Evolutionary conservation across 2,888 invertebrate genomes (phyloP), one percentile per base, ranked within the genome.

Genomic region (Thumatha senex): DNA sequence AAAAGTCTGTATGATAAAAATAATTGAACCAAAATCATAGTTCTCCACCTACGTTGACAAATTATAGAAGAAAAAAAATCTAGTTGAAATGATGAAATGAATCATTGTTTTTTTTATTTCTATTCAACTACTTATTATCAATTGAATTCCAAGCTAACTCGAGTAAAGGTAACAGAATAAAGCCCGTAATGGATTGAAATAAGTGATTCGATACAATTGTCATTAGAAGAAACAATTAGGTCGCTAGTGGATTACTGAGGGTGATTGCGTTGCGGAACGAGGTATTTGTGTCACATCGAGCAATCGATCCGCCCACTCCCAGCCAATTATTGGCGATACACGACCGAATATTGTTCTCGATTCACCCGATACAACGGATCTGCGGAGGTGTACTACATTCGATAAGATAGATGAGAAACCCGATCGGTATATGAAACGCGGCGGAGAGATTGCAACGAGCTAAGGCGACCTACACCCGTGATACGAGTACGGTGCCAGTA

Each of bases 181-280:
- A 69, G 55, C 67, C 46, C 57, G 69, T 74, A 78, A 78, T 78
- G 70, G 72, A 72, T 78, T 71, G 74, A 71, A 72, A 72, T 80
- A 84, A 82, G 83, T 82, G 78, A 76, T 80, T 75, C 74, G 63
- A 73, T 70, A 74, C 76, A 78, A 78, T 78, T 75, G 81, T 82
- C 80, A 82, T 84, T 83, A 83, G 81, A 82, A 82, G 83, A 82
- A 88, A 82, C 86, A 86, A 89, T 89, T 89, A 86, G 82, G 82
- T 84, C 78, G 83, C 80, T 82, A 80, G 84, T 85, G 81, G 84
- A 86, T 89, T 85, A 86, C 79, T 70, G 78, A 74, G 79, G 77
- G 81, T 81, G 84, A 83, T 82, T 83, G 84, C 80, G 82, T 76
- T 75, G 80, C 76, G 74, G 80, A 83, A 84, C 82, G 82, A 80